Evolutionary conservation across 2,797 vertebrate species (phyloP), one percentile per base, ranked within the genome.

Genomic region (Rhodeus uyekii): DNA sequence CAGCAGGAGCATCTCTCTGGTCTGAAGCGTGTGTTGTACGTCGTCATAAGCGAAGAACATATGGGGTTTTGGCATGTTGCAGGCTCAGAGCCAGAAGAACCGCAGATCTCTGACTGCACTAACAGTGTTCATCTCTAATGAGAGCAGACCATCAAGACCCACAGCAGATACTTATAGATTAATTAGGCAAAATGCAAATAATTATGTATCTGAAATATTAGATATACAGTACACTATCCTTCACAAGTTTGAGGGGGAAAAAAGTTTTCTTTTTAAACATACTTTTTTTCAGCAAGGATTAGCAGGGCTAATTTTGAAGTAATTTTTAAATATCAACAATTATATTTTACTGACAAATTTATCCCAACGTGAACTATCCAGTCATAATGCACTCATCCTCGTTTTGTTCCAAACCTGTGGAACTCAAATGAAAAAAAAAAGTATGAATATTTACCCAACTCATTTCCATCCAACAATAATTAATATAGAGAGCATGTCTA

Each of bases 11-110:
- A 58, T 67, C 44, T 63, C 22, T 27, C n/a, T 29, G 58, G 76
- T 22, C 60, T 58, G 53, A 60, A 65, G 44, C 61, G 50, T 69
- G 42, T 77, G 72, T 74, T 82, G 79, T 76, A 50, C 71, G 50
- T 75, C 34, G 36, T 60, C 81, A 67, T 32, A 76, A 72, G 80
- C 76, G 89, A 86, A 87, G 87, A 94, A 90, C 93, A 94, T 94
- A 94, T 93, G 93, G 93, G 93, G 32, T 91, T 91, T 91, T 90
- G 87, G 90, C 89, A 90, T 92, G 88, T 27, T 88, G 92, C 92
- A 91, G 93, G 93, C 93, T 88, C 24, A 0, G 50, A 84, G 91
- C 93, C 93, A 93, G 92, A 73, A 85, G 50, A 50, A 36, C 16
- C 50, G n/a, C 68, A 82, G 78, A 74, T 50, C 81, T 87, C 83